These are phyloP conservation scores for Acanthopleura granulata DNA, from an alignment of 2,888 invertebrate genomes.

Conservation along the genomic window DNA sequence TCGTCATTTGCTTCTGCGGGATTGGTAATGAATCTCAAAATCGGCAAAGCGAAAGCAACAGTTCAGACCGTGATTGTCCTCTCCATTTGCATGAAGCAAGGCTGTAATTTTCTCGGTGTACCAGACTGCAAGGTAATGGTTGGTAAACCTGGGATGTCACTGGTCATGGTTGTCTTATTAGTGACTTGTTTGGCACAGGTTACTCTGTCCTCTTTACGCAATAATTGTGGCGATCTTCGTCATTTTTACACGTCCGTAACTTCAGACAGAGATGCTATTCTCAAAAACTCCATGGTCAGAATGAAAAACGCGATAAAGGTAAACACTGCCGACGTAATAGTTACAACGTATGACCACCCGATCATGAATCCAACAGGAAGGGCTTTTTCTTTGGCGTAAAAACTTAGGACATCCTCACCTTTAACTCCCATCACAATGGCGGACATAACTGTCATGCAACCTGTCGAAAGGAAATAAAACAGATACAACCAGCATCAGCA, in stretches of 20 bases:
- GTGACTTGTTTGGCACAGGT: too few species aligned
- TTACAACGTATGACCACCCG: slow-evolving; percentile 17
- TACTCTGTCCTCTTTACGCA: too few species aligned
- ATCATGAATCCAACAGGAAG: slow-evolving; percentile 8
- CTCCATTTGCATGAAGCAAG: too few species aligned
- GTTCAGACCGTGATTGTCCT: too few species aligned
- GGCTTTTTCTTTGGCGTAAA: slow-evolving; percentile 6
- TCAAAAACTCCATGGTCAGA: slow-evolving; percentile 20
- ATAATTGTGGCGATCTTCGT: neutral
- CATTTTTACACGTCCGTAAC: neutral
- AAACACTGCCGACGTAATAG: slow-evolving; percentile 15
- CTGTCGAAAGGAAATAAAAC: neutral
- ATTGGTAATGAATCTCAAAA: too few species aligned
- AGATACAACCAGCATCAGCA: neutral
- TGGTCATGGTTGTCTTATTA: too few species aligned
- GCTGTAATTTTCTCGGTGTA: too few species aligned
- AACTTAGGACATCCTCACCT: slow-evolving; percentile 9
- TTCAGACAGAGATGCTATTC: slow-evolving; percentile 10
- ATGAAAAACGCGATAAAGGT: slow-evolving; percentile 14
- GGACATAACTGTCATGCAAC: slow-evolving; percentile 18
- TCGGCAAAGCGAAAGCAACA: too few species aligned
- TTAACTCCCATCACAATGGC: slow-evolving; percentile 18
- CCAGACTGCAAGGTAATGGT: too few species aligned
- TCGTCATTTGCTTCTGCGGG: too few species aligned
- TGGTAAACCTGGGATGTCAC: too few species aligned